Conservation (phyloP, 2,888 invertebrate genomes). For the Andrena marginata region DNA sequence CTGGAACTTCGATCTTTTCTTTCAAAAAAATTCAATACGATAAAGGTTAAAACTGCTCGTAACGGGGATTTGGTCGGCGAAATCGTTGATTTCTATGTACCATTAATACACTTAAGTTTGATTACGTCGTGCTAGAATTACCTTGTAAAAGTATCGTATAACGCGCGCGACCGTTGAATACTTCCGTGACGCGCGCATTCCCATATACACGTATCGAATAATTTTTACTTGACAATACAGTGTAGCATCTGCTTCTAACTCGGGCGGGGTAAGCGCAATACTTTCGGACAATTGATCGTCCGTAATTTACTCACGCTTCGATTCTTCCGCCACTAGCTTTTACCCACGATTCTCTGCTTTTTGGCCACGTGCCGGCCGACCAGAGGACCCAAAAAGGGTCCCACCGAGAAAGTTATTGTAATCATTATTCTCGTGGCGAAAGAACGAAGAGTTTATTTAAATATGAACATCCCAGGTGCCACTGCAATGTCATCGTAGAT, state of each 20-base stretch:
- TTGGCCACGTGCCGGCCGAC: background rate
- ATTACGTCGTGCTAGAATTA: slow-evolving; percentile 41
- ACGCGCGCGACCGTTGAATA: slow-evolving; percentile 13
- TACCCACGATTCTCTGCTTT: background rate
- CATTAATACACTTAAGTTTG: slow-evolving; percentile 33
- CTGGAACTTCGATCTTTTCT: background rate
- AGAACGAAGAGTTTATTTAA: slow-evolving; percentile 20
- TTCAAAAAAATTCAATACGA: slow-evolving; percentile 17
- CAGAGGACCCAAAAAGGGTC: background rate
- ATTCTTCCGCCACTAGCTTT: slow-evolving; percentile 26
- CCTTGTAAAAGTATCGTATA: slow-evolving; percentile 33
- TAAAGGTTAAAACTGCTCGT: slow-evolving; percentile 43
- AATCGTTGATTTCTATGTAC: slow-evolving; percentile 53
- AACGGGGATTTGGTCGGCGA: slow-evolving; percentile 39
- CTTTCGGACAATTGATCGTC: slow-evolving; percentile 42
- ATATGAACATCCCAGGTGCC: slow-evolving; percentile 18
- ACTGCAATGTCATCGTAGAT: background rate
- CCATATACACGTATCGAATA: slow-evolving; percentile 35
- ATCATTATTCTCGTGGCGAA: slow-evolving; percentile 19
- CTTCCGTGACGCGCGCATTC: slow-evolving; percentile 3
- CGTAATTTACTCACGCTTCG: slow-evolving; percentile 4
- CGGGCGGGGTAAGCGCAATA: slow-evolving; percentile 78
- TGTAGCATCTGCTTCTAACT: slow-evolving; percentile 41
- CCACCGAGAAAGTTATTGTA: background rate
- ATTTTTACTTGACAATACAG: slow-evolving; percentile 39